Conservation (phyloP, 2,113 vertebrate genomes). For the Petromus typicus region DNA sequence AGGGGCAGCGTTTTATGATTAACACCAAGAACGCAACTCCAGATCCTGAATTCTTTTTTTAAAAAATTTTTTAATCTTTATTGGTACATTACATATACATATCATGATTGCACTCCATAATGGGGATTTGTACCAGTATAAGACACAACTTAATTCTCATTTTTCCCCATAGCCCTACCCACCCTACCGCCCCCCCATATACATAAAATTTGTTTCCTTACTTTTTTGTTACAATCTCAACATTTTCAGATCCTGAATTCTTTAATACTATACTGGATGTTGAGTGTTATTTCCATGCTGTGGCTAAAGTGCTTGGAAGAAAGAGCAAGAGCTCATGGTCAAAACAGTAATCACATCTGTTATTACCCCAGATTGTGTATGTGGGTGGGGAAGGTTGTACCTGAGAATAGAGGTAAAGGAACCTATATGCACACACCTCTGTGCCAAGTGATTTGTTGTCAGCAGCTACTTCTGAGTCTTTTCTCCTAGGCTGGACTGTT, state of each 20-base stretch:
- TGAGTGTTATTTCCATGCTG: background rate
- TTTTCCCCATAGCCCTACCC: no score
- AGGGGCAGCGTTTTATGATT: background rate
- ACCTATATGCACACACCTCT: background rate
- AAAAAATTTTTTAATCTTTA: no score
- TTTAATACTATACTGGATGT: background rate
- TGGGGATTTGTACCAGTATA: no score
- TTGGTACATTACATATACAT: no score
- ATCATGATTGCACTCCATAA: no score
- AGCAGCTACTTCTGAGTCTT: conserved; percentile 1
- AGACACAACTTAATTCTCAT: no score
- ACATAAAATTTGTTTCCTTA: no score
- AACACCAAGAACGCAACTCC: background rate
- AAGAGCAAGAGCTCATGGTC: background rate
- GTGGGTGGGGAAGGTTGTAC: no score
- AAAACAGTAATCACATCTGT: background rate
- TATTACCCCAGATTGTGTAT: background rate
- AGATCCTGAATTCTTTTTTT: no score
- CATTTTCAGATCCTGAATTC: background rate
- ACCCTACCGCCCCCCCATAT: no score
- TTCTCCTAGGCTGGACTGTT: conserved; percentile 18
- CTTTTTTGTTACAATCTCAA: no score
- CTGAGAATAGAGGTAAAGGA: background rate
- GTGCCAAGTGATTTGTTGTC: background rate
- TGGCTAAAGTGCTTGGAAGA: background rate